Percentiles rank a stretch among this genome's conserved stretches.
These are phyloP conservation scores for Clarias magur DNA, from an alignment of 2,113 vertebrate genomes.

Conservation along the genomic window DNA sequence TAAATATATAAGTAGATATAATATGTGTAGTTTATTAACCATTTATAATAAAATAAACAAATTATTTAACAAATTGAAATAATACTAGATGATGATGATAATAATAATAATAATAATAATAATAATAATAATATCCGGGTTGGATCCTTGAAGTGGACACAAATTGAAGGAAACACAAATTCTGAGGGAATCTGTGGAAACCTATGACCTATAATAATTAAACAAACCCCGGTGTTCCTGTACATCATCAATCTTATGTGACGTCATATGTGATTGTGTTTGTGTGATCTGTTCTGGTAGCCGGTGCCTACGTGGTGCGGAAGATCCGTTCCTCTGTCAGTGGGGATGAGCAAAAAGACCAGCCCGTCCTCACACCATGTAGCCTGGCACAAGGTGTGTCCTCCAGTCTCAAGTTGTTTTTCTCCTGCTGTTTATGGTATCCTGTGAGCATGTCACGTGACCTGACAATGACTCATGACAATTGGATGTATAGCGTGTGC, in stretches of 20 bases:
- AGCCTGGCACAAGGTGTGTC: constrained; percentile 62
- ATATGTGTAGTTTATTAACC: not conserved
- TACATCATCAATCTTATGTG: not conserved
- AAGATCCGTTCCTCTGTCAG: constrained; percentile 66
- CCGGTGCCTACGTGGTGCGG: constrained; percentile 69
- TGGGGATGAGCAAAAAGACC: constrained; percentile 58
- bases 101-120: not conserved
- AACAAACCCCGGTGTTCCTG: not conserved
- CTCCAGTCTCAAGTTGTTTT: not conserved
- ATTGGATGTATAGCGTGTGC: not conserved
- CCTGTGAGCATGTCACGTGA: not conserved
- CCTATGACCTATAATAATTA: not conserved
- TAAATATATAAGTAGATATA: not conserved
- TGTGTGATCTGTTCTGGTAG: constrained; percentile 46
- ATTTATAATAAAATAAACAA: not conserved
- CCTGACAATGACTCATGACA: not conserved
- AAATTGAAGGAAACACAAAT: not conserved
- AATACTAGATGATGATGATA: not conserved
- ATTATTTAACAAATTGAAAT: not conserved
- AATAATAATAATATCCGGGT: not conserved
- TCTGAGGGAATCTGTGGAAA: not conserved
- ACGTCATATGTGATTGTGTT: not conserved
- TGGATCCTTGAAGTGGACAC: not conserved
- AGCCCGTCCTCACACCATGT: constrained; percentile 67
- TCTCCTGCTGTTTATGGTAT: not conserved